Evolutionary conservation across 2,797 vertebrate species (phyloP).

Genomic region (Pangasius mekongensis): DNA sequence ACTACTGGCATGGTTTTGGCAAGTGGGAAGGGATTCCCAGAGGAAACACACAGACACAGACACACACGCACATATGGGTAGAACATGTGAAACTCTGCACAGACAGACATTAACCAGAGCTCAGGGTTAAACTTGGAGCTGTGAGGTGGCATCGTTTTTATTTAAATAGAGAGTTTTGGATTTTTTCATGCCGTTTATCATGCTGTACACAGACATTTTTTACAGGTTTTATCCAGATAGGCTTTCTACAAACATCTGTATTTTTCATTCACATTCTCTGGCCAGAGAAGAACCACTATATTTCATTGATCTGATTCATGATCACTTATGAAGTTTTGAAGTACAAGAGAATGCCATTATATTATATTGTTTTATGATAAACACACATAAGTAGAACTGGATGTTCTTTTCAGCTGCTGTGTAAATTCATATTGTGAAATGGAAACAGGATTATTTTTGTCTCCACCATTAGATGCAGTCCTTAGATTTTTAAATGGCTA

Average conservation of each 20-base stretch:
- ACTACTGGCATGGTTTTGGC: background rate
- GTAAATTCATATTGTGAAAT: background rate
- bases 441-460: background rate
- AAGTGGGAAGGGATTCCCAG: background rate
- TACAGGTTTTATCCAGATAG: background rate
- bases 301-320: constrained; percentile 14
- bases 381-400: background rate
- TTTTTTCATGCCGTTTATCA: background rate
- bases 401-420: background rate
- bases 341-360: background rate
- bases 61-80: background rate
- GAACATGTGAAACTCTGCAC: background rate
- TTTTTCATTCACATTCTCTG: background rate
- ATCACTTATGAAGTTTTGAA: background rate
- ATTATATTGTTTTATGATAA: constrained; percentile 16
- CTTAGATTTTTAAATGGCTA: background rate
- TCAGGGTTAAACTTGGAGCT: background rate
- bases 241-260: background rate
- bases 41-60: background rate
- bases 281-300: background rate
- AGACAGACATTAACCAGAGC: background rate
- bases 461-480: background rate
- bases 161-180: constrained; percentile 2
- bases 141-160: background rate
- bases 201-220: background rate